Conservation (phyloP, 2,113 vertebrate species). For the Leptocoma aspasia region DNA sequence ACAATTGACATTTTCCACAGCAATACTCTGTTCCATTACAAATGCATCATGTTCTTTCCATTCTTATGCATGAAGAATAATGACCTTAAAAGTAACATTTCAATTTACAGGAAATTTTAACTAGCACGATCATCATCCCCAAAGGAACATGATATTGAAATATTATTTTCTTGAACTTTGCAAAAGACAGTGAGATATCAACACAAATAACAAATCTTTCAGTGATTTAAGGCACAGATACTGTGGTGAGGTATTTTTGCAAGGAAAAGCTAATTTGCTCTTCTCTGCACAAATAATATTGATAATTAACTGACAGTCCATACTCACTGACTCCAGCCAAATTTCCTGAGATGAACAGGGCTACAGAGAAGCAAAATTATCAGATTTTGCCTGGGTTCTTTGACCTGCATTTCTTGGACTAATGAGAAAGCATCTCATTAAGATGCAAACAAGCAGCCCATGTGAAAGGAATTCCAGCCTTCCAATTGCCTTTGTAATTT, state of each 20-base stretch:
- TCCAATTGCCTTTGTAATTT: neutral
- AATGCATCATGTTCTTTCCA: constrained; percentile 8
- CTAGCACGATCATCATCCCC: neutral
- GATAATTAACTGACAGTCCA: neutral
- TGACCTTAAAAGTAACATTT: constrained; percentile 52
- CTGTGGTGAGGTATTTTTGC: neutral
- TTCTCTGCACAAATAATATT: neutral
- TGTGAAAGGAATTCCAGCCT: neutral
- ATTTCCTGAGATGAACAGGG: neutral
- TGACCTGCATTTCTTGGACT: neutral
- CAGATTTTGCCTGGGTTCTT: neutral
- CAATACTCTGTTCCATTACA: constrained; percentile 25
- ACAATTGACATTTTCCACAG: constrained; percentile 40
- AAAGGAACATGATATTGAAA: neutral
- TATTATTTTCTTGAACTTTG: constrained; percentile 21
- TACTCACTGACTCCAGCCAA: neutral
- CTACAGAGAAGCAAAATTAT: neutral
- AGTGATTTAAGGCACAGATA: neutral
- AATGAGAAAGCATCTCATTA: neutral
- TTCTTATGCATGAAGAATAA: constrained; percentile 30
- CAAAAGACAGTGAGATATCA: neutral
- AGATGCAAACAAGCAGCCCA: neutral
- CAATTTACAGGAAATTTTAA: constrained; percentile 27
- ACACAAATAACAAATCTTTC: neutral
- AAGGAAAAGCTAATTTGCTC: constrained; percentile 14